Base-by-base conservation (phyloP, 2,113 vertebrate genomes). In the Saimiri boliviensis region DNA sequence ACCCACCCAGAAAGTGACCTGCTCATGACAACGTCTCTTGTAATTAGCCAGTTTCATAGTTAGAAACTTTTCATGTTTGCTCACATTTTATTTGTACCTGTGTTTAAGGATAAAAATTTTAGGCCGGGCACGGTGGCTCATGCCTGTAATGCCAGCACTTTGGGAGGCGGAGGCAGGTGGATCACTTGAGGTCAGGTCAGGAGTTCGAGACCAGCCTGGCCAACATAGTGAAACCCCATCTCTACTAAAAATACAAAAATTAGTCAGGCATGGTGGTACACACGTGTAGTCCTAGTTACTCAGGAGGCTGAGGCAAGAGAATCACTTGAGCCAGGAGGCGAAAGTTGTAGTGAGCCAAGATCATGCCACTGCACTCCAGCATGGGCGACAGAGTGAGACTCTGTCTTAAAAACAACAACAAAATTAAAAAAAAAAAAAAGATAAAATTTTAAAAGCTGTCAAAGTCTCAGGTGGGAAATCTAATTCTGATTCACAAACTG, bases 91-190 rank as follows among this genome's bases (percentile, higher is more conserved):
- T 13, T 77, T 89, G 10, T 74, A 16, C 27, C 70, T 87, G 74
- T 90, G 25, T 83, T 95, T 73, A 70, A 94, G 68, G 56, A 85
- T 54, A 85, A 85, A 35, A 54, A 23, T 86, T 92, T 93, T 19
- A 17, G 66, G 32, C 32, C 1, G 0, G 30, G 66, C 32, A 3
- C 14, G 1, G 66, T 35, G 66, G 66, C 32, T 35, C 66, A 68
- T 63, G 66, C 14, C 66, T 68, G 12, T 68, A 68, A 35, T 35
- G 30, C 6, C 66, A 68, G 66, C 66, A 17, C 66, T 68, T 35
- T 17, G 32, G 66, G 32, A 68, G 66, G 32, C 66, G 1, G 16
- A 17, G 32, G 66, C 6, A 14, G 16, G 66, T 68, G 66, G 32
- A 68, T 68, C 32, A 35, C 66, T 35, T 68, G 32, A 68, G 32